Evolutionary conservation across 2,113 vertebrate species (phyloP), one percentile per base, ranked within the genome.

Genomic region (Mungos mungo): DNA sequence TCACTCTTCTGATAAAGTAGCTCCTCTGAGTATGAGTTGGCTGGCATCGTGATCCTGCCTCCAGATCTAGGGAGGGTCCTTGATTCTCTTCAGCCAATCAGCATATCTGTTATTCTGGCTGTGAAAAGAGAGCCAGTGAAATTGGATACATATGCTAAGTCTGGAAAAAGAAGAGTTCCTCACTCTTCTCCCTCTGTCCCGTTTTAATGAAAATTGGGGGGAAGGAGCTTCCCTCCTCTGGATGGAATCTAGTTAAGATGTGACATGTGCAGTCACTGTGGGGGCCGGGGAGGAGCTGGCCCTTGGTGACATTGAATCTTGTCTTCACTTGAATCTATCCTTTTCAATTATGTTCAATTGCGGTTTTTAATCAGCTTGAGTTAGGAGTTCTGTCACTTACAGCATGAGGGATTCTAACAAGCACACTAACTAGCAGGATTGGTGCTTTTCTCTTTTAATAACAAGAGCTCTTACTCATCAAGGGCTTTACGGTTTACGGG

Each of bases 1-100:
- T 84, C 52, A 33, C 18, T 77, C 76, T 96, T 93, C 81, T n/a
- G 69, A 85, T 47, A 47, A 93, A 91, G 76, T 13, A 88, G 19
- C 54, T 68, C 50, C 23, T 87, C 94, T 68, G 72, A 45, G 52
- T 72, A 23, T 54, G 12, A 1, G 84, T 88, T 76, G 35, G 14
- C 57, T 33, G 57, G 38, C 54, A 27, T 63, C 5, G 0, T 52
- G 31, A 68, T 92, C 41, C 68, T 87, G 68, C 15, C 45, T 8
- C 68, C 45, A 95, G n/a, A n/a, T 35, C 66, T n/a, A 50, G 45
- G 38, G 13, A 35, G 10, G 5, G 45, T 19, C 33, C 76, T 96
- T 63, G 69, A 50, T 50, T 96, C 52, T 87, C 21, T 86, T 68
- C 50, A 69, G 72, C 21, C 31, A 2, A 4, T 33, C n/a, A 7